phyloP scores from a whole-genome alignment of 2,888 invertebrate species.

The Neocrepidodera transversa region DNA sequence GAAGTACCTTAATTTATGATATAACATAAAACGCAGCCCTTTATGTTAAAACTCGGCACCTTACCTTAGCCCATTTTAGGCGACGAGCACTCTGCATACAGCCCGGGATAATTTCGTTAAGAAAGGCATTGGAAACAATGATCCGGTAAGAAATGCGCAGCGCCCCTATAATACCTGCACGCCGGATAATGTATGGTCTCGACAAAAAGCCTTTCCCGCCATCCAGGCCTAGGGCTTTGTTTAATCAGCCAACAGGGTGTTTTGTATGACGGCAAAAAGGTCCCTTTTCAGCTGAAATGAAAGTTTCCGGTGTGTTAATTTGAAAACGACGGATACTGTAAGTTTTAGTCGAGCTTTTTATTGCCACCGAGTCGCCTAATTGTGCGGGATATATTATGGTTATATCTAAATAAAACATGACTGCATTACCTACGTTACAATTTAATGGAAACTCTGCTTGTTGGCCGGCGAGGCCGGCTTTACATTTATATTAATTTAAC shows the following conservation, averaged over 20 bases:
- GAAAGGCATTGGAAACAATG: conserved; percentile 46
- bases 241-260: conserved; percentile 44
- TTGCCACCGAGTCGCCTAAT: conserved; percentile 22
- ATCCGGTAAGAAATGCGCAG: conserved; percentile 43
- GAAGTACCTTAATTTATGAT: conserved; percentile 30
- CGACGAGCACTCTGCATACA: conserved; percentile 42
- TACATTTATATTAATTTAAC: no score
- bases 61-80: conserved; percentile 39
- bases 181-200: conserved; percentile 41
- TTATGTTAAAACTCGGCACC: conserved; percentile 26
- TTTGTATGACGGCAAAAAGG: conserved; percentile 43
- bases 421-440: neutral
- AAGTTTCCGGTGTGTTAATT: conserved; percentile 37
- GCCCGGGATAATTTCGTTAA: conserved; percentile 45
- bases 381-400: conserved; percentile 16
- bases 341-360: conserved; percentile 16
- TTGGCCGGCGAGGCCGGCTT: no score
- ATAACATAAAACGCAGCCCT: conserved; percentile 30
- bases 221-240: conserved; percentile 42
- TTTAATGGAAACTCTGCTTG: conserved; percentile 1
- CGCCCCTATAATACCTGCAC: conserved; percentile 43
- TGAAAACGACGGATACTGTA: conserved; percentile 30
- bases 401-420: conserved; percentile 10
- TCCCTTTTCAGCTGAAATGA: conserved; percentile 31
- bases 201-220: conserved; percentile 40